Conservation (phyloP, 2,797 vertebrate genomes). For the Sandelia bainsii region DNA sequence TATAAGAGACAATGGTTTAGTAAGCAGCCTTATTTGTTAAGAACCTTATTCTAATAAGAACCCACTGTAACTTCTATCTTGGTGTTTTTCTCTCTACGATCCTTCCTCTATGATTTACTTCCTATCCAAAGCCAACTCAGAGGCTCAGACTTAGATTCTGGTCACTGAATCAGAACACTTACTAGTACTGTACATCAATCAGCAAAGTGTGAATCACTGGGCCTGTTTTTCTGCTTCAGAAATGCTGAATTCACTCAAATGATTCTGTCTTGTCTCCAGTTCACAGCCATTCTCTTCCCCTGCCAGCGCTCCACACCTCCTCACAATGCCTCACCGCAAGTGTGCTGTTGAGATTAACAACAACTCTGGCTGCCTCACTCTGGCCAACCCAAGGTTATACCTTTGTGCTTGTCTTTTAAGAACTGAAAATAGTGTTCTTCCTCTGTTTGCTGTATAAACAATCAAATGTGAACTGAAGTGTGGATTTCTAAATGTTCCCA, state of each 20-base stretch:
- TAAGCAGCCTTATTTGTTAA: no score
- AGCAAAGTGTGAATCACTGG: neutral
- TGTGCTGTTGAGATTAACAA: conserved; percentile 72
- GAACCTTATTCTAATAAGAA: no score
- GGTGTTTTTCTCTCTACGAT: no score
- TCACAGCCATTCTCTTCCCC: conserved; percentile 15
- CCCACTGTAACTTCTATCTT: neutral
- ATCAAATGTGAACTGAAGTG: no score
- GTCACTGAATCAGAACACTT: no score
- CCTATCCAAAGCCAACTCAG: neutral
- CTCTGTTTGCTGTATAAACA: no score
- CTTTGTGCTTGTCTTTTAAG: neutral
- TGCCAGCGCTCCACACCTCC: neutral
- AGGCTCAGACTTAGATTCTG: no score
- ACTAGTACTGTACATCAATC: neutral
- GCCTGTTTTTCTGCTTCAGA: neutral
- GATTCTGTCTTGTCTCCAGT: neutral
- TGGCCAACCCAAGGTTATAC: conserved; percentile 66
- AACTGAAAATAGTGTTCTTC: no score
- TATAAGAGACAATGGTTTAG: no score
- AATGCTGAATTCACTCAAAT: neutral
- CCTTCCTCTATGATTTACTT: neutral
- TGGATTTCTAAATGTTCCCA: no score
- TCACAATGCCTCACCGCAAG: conserved; percentile 68
- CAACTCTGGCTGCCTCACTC: conserved; percentile 58